A percentile compares a stretch with the other conserved stretches of the same genome.
Conservation (phyloP, 2,888 invertebrate species). For the Tetragonula carbonaria region DNA sequence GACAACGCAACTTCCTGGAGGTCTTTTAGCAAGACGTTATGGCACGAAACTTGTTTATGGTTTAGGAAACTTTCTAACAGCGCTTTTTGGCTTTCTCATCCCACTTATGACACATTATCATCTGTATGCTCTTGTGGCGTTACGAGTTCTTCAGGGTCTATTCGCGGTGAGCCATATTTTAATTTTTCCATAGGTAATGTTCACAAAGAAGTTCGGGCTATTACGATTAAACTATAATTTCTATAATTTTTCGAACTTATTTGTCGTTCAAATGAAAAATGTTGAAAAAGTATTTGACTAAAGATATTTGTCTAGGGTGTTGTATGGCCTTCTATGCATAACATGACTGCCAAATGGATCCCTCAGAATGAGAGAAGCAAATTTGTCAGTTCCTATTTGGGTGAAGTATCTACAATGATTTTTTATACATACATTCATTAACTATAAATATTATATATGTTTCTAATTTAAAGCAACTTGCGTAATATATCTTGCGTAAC, state of each 20-base stretch:
- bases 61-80: conserved; percentile 87
- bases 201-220: too few species aligned
- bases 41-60: conserved; percentile 91
- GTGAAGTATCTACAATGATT: conserved; percentile 74
- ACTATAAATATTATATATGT: not conserved
- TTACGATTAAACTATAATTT: too few species aligned
- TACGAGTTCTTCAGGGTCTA: conserved; percentile 89
- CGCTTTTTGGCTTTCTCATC: conserved; percentile 88
- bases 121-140: conserved; percentile 85
- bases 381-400: conserved; percentile 88
- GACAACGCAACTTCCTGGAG: conserved; percentile 90
- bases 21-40: conserved; percentile 88
- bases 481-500: not conserved
- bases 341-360: conserved; percentile 92
- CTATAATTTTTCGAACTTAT: too few species aligned
- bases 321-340: conserved; percentile 91
- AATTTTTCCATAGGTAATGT: too few species aligned
- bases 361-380: conserved; percentile 92
- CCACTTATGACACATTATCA: conserved; percentile 88
- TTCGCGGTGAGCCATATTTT: conserved; percentile 86
- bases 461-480: not conserved
- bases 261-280: not conserved
- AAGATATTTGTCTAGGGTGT: conserved; percentile 85
- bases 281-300: not conserved
- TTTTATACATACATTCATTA: not conserved